A percentile compares a stretch with the other conserved stretches of the same genome.
Conservation (phyloP, 2,113 vertebrate genomes). For the Coreoperca whiteheadi region DNA sequence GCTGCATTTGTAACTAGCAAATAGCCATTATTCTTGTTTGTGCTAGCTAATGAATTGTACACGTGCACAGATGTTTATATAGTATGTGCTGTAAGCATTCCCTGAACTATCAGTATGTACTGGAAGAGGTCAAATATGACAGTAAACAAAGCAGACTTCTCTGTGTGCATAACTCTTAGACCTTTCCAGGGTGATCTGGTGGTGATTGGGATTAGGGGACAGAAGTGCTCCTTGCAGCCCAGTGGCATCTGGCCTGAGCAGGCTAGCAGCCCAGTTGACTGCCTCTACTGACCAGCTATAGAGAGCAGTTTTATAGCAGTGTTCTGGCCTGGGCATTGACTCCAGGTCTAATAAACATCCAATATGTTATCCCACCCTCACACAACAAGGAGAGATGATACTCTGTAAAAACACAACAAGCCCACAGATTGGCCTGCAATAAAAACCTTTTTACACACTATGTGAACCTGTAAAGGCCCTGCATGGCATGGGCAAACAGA, state of each 20-base stretch:
- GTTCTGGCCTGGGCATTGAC: constrained; percentile 76
- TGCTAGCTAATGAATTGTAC: not conserved
- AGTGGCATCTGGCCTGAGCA: constrained; percentile 79
- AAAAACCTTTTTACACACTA: constrained; percentile 80
- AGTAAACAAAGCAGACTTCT: constrained; percentile 53
- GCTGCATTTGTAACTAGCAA: constrained; percentile 30
- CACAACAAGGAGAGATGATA: constrained; percentile 71
- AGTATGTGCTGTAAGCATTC: constrained; percentile 8
- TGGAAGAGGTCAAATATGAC: constrained; percentile 42
- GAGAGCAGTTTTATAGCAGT: constrained; percentile 75
- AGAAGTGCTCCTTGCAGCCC: constrained; percentile 59
- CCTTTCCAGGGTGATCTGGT: constrained; percentile 64
- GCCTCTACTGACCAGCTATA: constrained; percentile 68
- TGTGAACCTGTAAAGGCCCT: constrained; percentile 69
- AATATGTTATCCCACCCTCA: constrained; percentile 77
- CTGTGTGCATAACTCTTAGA: constrained; percentile 49
- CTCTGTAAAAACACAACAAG: constrained; percentile 81
- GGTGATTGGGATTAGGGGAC: constrained; percentile 61
- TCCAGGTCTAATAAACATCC: constrained; percentile 81
- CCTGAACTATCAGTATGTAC: constrained; percentile 5
- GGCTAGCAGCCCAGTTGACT: constrained; percentile 69
- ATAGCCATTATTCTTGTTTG: constrained; percentile 11
- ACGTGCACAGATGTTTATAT: constrained; percentile 39
- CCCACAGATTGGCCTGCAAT: constrained; percentile 65
- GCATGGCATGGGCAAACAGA: constrained; percentile 25